Evolutionary conservation across 2,888 invertebrate species (phyloP), one percentile per base, ranked within the genome.

Genomic region (Eupithecia subumbrata): DNA sequence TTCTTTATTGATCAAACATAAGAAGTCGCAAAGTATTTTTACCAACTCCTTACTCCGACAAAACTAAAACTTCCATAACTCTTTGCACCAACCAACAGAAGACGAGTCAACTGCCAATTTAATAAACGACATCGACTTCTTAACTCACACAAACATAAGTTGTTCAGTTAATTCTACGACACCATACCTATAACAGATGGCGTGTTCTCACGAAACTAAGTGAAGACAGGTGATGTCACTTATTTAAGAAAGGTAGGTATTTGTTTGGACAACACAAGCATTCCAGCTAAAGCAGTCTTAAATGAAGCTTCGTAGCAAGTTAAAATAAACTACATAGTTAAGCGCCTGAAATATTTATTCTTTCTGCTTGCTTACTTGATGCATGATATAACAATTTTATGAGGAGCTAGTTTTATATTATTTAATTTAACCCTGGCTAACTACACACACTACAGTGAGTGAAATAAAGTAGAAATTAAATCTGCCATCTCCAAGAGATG

Each of bases 81-180:
- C 69, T 67, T 72, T 67, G 30, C 9, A 66, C 71, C 71, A 74
- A 34, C 64, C 40, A 48, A 63, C 40, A 5, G 16, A 68, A 60
- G 37, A 63, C 48, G 30, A 76, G 74, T 48, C 64, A 74, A 69
- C 71, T 45, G 60, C 52, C 72, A 76, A 78, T 78, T 75, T 72
- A 76, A 74, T 79, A 68, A 77, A 71, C 64, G 66, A 70, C 64
- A 70, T 64, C 71, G 30, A 69, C 71, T 72, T 73, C 67, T 69
- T 56, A 76, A 48, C 63, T 71, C 63, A 67, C 34, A 67, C 70
- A 77, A 76, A 76, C 74, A 74, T 73, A 75, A 75, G 73, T 72
- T 73, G 52, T 75, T 52, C 63, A 73, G 43, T 77, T 73, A 75
- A 73, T 73, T 73, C 45, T 45, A 43, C 2, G 43, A 71, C 73